phyloP scores from a whole-genome alignment of 1,140 invertebrate species.

The Halictus rubicundus region DNA sequence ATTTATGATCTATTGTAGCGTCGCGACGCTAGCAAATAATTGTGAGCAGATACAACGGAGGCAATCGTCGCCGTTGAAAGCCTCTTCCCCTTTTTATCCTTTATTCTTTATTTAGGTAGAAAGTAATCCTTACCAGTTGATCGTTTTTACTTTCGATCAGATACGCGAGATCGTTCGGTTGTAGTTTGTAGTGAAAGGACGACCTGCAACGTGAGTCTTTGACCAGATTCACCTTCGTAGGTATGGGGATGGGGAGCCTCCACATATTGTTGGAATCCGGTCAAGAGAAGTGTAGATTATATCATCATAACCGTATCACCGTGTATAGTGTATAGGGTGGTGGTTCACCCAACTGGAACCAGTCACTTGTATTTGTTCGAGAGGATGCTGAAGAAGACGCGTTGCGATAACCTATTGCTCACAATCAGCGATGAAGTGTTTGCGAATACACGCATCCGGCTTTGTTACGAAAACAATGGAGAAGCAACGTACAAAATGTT shows the following conservation, averaged over 20 bases:
- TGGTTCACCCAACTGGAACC: too few relatives aligned
- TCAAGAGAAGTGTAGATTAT: not conserved
- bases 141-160: conserved; percentile 46
- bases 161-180: conserved; percentile 34
- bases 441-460: too few relatives aligned
- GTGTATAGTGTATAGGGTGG: too few relatives aligned
- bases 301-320: not conserved
- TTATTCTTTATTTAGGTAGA: conserved; percentile 10
- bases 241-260: too few relatives aligned
- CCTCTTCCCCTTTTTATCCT: conserved; percentile 13
- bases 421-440: too few relatives aligned
- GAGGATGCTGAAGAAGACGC: too few relatives aligned
- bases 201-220: conserved; percentile 24
- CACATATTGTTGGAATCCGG: not conserved
- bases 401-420: too few relatives aligned
- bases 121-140: conserved; percentile 11
- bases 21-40: not conserved
- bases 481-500: too few relatives aligned
- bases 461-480: too few relatives aligned
- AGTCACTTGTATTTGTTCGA: too few relatives aligned
- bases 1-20: too few relatives aligned
- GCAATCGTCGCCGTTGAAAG: not conserved
- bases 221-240: conserved; percentile 1
- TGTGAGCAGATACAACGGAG: not conserved
- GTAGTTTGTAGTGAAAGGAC: conserved; percentile 46